These are phyloP conservation scores for Trichogramma dendrolimi DNA, from an alignment of 2,888 invertebrate species.

Conservation along the genomic window DNA sequence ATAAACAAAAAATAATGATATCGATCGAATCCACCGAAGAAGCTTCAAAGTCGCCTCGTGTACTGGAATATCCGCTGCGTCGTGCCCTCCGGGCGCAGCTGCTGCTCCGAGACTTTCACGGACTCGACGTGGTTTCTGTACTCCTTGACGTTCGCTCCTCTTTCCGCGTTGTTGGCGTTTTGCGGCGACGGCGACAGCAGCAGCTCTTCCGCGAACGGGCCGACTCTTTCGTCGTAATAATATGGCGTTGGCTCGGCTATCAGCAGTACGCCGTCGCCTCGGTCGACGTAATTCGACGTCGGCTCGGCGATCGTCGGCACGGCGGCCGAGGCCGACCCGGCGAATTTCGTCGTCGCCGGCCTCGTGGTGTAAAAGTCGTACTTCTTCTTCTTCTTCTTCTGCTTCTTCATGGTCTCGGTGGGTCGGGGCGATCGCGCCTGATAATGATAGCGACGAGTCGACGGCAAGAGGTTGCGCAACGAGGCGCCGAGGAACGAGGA, in stretches of 20 bases:
- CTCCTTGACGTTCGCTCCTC: constrained; percentile 33
- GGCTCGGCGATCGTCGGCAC: neutral
- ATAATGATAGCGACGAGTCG: too few relatives aligned
- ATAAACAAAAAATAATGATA: too few relatives aligned
- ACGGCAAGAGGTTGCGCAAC: too few relatives aligned
- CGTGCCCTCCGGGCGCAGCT: constrained; percentile 13
- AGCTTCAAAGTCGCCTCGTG: constrained; percentile 7
- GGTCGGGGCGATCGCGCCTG: too few relatives aligned
- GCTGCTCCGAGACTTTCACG: constrained; percentile 34
- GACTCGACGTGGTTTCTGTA: constrained; percentile 37
- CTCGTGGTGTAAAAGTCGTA: too few relatives aligned
- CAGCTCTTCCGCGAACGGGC: constrained; percentile 34
- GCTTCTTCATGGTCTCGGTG: too few relatives aligned
- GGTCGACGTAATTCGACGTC: constrained; percentile 12
- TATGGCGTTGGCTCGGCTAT: constrained; percentile 31
- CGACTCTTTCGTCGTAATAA: constrained; percentile 35
- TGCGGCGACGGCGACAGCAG: too few relatives aligned
- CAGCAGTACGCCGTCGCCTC: constrained; percentile 16
- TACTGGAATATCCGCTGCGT: constrained; percentile 9
- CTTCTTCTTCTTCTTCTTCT: too few relatives aligned
- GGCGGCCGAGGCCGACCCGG: too few relatives aligned
- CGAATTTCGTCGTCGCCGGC: too few relatives aligned
- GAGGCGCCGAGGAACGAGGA: too few relatives aligned
- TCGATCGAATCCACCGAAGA: too few relatives aligned
- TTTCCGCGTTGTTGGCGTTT: constrained; percentile 29